These are phyloP conservation scores for Bubo scandiacus DNA, from an alignment of 2,113 vertebrate genomes.

Conservation along the genomic window DNA sequence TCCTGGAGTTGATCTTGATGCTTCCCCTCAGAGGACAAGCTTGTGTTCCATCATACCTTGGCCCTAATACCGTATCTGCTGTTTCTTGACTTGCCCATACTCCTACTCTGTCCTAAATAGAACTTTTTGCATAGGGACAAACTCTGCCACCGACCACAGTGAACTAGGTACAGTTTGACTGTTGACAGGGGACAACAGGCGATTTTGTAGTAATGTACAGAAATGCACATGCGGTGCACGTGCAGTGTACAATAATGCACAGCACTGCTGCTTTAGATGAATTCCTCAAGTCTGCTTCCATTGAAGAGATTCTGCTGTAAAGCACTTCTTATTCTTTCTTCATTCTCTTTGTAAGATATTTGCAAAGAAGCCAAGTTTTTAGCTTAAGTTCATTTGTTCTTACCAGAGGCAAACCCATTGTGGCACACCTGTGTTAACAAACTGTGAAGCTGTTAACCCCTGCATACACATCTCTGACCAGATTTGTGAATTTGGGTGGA, in stretches of 20 bases:
- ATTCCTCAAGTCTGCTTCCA: not conserved
- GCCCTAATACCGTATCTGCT: not conserved
- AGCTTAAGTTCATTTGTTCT: not conserved
- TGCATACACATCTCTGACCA: rapidly evolving
- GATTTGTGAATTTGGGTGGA: not conserved
- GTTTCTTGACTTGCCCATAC: not conserved
- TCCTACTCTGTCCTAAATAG: not conserved
- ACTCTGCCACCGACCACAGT: not conserved
- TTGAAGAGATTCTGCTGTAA: not conserved
- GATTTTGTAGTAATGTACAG: not conserved
- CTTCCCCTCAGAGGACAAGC: not conserved
- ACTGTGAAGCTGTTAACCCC: not conserved
- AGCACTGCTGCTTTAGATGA: not conserved
- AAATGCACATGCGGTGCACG: not conserved
- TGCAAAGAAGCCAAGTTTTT: not conserved
- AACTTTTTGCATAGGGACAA: not conserved
- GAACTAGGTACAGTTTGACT: not conserved
- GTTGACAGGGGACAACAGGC: not conserved
- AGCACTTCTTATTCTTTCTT: not conserved
- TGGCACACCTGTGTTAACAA: not conserved
- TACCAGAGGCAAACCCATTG: not conserved
- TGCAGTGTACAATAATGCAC: not conserved
- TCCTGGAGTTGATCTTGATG: not conserved
- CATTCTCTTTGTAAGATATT: not conserved
- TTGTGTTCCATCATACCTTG: not conserved